Conservation (phyloP, 2,113 vertebrate genomes). For the Corapipo altera region DNA sequence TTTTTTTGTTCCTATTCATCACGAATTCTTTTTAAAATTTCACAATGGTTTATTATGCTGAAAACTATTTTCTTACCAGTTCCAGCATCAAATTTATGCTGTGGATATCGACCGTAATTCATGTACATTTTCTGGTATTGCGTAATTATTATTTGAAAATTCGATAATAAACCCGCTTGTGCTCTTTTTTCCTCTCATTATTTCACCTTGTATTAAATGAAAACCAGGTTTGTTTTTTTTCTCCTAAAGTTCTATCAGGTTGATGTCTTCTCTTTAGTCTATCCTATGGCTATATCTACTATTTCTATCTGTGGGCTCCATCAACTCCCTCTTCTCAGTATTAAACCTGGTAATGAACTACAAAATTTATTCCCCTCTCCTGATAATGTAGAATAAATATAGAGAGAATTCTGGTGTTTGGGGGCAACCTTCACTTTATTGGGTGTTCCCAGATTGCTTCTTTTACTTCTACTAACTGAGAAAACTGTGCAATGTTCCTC, state of each 20-base stretch:
- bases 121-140: neutral
- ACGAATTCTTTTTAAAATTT: neutral
- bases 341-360: neutral
- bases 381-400: neutral
- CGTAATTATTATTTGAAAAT: neutral
- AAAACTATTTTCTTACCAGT: neutral
- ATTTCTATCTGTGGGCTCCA: neutral
- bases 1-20: neutral
- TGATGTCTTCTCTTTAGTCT: neutral
- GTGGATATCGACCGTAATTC: neutral
- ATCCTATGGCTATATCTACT: neutral
- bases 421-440: neutral
- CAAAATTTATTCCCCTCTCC: neutral
- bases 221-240: fast-evolving
- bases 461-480: neutral
- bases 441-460: neutral
- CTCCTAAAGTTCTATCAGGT: neutral
- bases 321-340: neutral
- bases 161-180: neutral
- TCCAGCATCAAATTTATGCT: neutral
- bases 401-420: neutral
- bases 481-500: neutral
- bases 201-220: neutral
- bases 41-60: neutral
- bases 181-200: fast-evolving